Evolutionary conservation across 2,888 invertebrate species (phyloP), one percentile per base, ranked within the genome.

Genomic region (Scaptomyza cyrtandrae): DNA sequence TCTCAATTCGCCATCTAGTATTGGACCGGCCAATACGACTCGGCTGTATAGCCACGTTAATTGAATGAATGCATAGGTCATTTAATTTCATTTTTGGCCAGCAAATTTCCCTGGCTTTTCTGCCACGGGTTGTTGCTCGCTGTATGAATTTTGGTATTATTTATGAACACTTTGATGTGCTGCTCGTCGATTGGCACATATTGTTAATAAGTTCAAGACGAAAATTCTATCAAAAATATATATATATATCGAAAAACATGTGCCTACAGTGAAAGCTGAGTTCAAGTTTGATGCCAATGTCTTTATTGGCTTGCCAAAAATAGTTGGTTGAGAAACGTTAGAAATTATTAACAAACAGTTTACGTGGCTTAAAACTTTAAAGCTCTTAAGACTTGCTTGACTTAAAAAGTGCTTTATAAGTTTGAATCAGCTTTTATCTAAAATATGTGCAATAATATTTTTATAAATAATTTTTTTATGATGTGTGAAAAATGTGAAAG

Each of bases 51-150:
- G 72, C 69, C 59, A 71, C 53, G 75, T 81, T 85, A 71, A 85
- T 85, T 81, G 85, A 81, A 77, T 80, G 68, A 68, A 79, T 79
- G 86, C 80, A 81, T 56, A 79, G 65, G 43, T 52, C 61, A 37
- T 50, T 54, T 68, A 59, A 73, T 76, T 19, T 19, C 62, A 79
- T 70, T 71, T 71, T 62, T 67, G 61, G 58, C 64, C 75, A 61
- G 68, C 24, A 64, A 41, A 58, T 49, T 44, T 14, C 37, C 14
- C 41, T 41, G 16, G 10, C 46, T 56, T 10, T 27, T 24, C 24
- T 24, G 24, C 24, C 24, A 24, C 24, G 24, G 48, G 14, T 48
- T 31, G 41, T 54, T 71, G 62, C 53, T 49, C 56, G 29, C 59
- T 52, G 53, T 44, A 39, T 46, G 27, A 14, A 41, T 43, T 50